A percentile compares a stretch with the other conserved stretches of the same genome.
These are phyloP conservation scores for Cecidostiba fungosa DNA, from an alignment of 2,888 invertebrate species.

Conservation along the genomic window DNA sequence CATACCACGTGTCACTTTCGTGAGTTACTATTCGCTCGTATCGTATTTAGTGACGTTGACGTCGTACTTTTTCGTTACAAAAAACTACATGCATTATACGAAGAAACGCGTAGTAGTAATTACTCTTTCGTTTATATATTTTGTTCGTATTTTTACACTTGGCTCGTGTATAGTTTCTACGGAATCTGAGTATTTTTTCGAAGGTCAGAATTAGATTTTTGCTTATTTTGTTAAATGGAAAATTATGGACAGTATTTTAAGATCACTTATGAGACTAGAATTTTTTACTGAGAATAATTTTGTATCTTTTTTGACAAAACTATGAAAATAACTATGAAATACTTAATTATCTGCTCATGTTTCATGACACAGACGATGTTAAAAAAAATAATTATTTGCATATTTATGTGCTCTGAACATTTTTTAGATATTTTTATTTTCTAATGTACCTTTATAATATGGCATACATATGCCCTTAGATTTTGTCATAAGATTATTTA, in stretches of 20 bases:
- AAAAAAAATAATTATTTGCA: neutral
- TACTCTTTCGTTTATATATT: neutral
- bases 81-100: neutral
- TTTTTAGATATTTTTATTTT: neutral
- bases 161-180: neutral
- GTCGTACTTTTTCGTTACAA: slow-evolving; percentile 17
- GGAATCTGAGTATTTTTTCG: neutral
- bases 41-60: slow-evolving; percentile 37
- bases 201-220: neutral
- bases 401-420: neutral
- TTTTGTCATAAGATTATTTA: neutral
- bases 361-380: no score
- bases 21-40: neutral
- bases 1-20: neutral
- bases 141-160: neutral
- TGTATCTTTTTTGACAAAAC: neutral
- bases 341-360: no score
- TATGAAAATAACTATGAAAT: no score
- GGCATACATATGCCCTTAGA: neutral
- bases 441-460: neutral
- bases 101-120: neutral
- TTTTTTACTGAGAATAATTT: neutral
- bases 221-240: neutral
- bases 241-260: neutral
- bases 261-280: neutral